These are phyloP conservation scores for Cyaniris semiargus DNA, from an alignment of 2,888 invertebrate genomes.

Conservation along the genomic window DNA sequence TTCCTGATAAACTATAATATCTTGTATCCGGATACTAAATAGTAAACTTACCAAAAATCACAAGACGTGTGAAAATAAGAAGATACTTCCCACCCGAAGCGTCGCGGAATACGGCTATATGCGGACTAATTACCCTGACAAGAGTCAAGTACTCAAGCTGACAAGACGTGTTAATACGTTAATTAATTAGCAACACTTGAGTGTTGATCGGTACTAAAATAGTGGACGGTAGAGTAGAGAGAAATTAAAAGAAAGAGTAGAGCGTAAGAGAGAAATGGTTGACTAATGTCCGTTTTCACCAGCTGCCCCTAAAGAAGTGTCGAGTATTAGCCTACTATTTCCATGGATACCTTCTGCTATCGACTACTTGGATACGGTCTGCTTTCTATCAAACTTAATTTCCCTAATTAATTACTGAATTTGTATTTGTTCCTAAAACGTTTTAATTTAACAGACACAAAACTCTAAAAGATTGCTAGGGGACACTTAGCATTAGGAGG, in stretches of 20 bases:
- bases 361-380: too few species aligned
- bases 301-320: background rate
- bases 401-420: too few species aligned
- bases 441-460: too few species aligned
- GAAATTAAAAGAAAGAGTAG: too few species aligned
- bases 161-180: background rate
- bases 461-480: too few species aligned
- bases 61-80: background rate
- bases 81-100: background rate
- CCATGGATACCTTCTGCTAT: too few species aligned
- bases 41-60: too few species aligned
- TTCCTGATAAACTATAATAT: background rate
- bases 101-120: background rate
- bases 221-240: background rate
- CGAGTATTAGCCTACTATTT: too few species aligned
- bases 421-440: too few species aligned
- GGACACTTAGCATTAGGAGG: too few species aligned
- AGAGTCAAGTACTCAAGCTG: background rate
- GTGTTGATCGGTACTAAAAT: slow-evolving; percentile 3
- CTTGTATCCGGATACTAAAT: background rate
- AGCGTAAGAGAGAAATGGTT: background rate
- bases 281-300: background rate
- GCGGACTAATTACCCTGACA: slow-evolving; percentile 7
- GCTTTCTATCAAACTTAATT: too few species aligned
- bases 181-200: background rate